A percentile compares a stretch with the other conserved stretches of the same genome.
Conservation (phyloP, 2,113 vertebrate species). For the Ardeotis arabs region DNA sequence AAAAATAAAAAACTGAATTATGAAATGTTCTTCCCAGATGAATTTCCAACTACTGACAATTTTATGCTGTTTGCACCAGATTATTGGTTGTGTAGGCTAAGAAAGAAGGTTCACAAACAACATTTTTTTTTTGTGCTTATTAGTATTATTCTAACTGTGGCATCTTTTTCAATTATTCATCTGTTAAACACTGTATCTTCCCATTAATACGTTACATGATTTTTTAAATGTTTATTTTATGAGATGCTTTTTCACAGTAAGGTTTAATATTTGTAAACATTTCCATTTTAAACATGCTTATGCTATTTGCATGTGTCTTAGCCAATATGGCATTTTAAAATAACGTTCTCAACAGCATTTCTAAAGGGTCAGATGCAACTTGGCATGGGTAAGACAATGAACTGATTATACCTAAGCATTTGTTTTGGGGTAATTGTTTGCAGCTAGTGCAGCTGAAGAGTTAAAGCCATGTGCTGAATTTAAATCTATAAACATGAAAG, state of each 20-base stretch:
- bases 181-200: neutral
- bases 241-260: neutral
- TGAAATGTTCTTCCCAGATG: neutral
- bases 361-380: constrained; percentile 19
- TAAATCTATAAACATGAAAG: constrained; percentile 65
- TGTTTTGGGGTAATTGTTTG: constrained; percentile 56
- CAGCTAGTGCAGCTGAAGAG: constrained; percentile 69
- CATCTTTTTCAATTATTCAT: neutral
- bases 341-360: neutral
- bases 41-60: neutral
- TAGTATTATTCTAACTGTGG: neutral
- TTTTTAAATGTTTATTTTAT: neutral
- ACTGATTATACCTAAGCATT: constrained; percentile 64
- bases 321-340: constrained; percentile 5
- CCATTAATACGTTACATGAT: neutral
- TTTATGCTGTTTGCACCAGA: neutral
- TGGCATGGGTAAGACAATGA: constrained; percentile 42
- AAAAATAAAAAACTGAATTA: neutral
- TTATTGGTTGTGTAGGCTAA: neutral
- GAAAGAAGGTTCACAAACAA: neutral
- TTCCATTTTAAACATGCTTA: neutral
- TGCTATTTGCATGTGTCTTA: neutral
- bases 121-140: neutral
- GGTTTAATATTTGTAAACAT: constrained; percentile 37
- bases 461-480: constrained; percentile 72